Evolutionary conservation across 2,113 vertebrate genomes (phyloP).

Genomic region (Pangasianodon hypophthalmus): DNA sequence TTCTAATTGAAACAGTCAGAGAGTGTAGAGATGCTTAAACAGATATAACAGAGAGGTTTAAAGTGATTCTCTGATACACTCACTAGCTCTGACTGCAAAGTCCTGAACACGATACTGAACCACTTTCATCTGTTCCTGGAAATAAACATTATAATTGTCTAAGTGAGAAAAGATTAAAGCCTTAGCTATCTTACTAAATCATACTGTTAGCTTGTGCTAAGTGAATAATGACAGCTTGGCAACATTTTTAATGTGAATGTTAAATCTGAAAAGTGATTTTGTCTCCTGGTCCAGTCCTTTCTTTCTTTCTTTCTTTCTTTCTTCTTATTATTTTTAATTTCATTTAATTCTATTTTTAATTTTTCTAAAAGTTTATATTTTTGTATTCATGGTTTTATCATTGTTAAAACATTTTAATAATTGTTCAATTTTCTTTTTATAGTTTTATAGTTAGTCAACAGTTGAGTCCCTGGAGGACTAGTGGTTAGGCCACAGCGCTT

Average conservation of each 20-base stretch:
- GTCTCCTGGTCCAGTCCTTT: neutral
- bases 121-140: constrained; percentile 11
- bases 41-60: neutral
- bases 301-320: neutral
- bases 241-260: neutral
- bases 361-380: neutral
- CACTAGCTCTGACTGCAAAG: neutral
- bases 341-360: neutral
- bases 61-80: constrained; percentile 1
- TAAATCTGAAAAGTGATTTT: neutral
- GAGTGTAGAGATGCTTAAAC: neutral
- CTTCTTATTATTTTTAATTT: neutral
- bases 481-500: too few relatives aligned
- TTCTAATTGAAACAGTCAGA: constrained; percentile 32
- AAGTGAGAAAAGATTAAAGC: neutral
- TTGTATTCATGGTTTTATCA: neutral
- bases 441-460: too few relatives aligned
- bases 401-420: neutral
- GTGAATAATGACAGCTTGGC: neutral
- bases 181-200: neutral
- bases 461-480: too few relatives aligned
- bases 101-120: neutral
- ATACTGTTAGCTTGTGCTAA: neutral
- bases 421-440: neutral
- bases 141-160: neutral